A percentile compares a stretch with the other conserved stretches of the same genome.
Conservation (phyloP, 1,140 invertebrate genomes). For the Triops cancriformis region DNA sequence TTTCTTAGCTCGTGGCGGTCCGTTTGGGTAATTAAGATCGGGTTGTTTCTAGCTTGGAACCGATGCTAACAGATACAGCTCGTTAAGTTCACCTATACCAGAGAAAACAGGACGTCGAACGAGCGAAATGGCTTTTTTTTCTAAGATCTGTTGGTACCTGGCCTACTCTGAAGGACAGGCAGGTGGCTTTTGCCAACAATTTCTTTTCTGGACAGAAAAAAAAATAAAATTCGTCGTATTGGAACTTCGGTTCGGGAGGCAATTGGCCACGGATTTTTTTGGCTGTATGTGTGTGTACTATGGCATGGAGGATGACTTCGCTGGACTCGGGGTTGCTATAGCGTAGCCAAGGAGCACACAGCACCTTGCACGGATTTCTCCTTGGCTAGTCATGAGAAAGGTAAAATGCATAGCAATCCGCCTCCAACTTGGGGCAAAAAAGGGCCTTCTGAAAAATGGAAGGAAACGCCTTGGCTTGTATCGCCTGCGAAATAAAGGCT, state of each 20-base stretch:
- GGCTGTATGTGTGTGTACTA: not conserved
- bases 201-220: not conserved
- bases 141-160: not conserved
- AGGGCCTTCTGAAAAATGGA: slow-evolving; percentile 7
- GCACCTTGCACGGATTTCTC: slow-evolving; percentile 7
- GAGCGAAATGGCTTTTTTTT: not conserved
- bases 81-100: not conserved
- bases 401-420: not conserved
- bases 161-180: not conserved
- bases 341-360: not conserved
- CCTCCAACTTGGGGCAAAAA: not conserved
- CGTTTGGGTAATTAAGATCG: slow-evolving; percentile 6
- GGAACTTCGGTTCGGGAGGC: not conserved
- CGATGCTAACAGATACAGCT: not conserved
- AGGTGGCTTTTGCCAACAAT: not conserved
- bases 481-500: not conserved
- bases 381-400: slow-evolving; percentile 13
- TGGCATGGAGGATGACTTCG: not conserved
- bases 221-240: not conserved
- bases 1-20: slow-evolving; percentile 2
- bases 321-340: not conserved
- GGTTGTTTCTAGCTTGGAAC: not conserved
- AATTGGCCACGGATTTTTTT: not conserved
- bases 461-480: slow-evolving; percentile 3
- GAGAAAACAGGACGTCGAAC: not conserved